Evolutionary conservation across 2,797 vertebrate species (phyloP), one percentile per base, ranked within the genome.

Genomic region (Taenioides sp.): DNA sequence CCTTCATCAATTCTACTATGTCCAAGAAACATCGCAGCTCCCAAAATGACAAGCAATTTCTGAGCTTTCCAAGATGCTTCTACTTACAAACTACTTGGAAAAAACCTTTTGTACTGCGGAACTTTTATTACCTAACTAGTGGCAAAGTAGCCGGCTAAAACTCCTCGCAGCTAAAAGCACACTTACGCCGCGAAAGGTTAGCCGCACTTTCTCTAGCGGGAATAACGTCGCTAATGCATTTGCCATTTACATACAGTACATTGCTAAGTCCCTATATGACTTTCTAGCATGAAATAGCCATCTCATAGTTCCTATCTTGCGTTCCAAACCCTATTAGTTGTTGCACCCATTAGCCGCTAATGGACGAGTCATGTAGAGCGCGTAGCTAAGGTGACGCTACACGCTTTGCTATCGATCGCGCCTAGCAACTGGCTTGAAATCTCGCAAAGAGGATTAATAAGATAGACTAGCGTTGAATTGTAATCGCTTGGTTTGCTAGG

Each of bases 361-460:
- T 90, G 86, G 88, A 87, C 85, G 78, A 85, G 57, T 80, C 65
- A 14, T 88, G 90, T 89, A 84, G 54, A 60, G 4, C 43, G 4
- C 43, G 43, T 16, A 4, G 79, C 67, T 61, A 2, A 4, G 72
- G 79, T 11, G 20, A 63, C 75, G 37, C 55, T 49, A 17, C 77
- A 77, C 70, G 0, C 18, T 73, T 10, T 64, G 63, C 79, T 16
- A 88, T 88, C 31, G 84, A 90, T 86, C 67, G 77, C 7, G 68
- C 70, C 67, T 58, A 65, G 69, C 59, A 69, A 63, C 59, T 59
- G 23, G 72, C 63, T 76, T 82, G 78, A 86, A 85, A 89, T 88
- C 78, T 83, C 85, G 82, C 86, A 57, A 87, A 86, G 85, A 80
- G 43, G 77, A 72, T 61, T 87, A 90, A 92, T 86, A 80, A 91